phyloP scores from a whole-genome alignment of 2,888 invertebrate species.

The Drosophila anceps region DNA sequence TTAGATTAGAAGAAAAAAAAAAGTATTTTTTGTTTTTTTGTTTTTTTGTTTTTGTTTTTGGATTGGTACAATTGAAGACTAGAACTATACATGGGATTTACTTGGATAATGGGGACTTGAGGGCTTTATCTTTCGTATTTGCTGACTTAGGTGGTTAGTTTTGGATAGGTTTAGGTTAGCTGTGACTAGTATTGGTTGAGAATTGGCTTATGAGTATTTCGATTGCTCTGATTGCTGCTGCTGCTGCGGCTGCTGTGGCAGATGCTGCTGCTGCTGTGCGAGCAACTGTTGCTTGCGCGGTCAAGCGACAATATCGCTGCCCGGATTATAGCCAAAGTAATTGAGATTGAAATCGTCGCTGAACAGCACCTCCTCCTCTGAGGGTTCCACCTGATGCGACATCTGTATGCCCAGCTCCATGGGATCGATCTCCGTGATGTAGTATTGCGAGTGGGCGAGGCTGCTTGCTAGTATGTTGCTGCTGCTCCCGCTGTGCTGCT shows the following conservation, averaged over 20 bases:
- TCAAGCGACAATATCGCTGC: constrained; percentile 85
- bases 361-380: constrained; percentile 84
- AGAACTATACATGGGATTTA: constrained; percentile 61
- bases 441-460: constrained; percentile 78
- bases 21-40: background rate
- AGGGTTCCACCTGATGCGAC: constrained; percentile 77
- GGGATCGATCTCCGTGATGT: constrained; percentile 85
- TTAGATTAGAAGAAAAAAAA: constrained; percentile 52
- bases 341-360: constrained; percentile 85
- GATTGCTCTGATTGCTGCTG: constrained; percentile 37
- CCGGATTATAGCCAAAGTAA: constrained; percentile 84
- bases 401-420: constrained; percentile 85
- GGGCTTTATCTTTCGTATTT: constrained; percentile 18
- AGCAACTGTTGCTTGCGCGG: constrained; percentile 59
- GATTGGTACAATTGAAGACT: constrained; percentile 70
- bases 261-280: constrained; percentile 15
- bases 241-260: constrained; percentile 15
- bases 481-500: constrained; percentile 35
- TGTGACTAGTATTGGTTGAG: constrained; percentile 78
- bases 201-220: constrained; percentile 74
- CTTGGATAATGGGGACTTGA: constrained; percentile 3
- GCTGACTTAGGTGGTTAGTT: constrained; percentile 65
- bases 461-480: constrained; percentile 20
- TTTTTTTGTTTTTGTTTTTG: too few relatives aligned
- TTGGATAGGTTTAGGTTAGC: constrained; percentile 39